A percentile compares a stretch with the other conserved stretches of the same genome.
phyloP scores from a whole-genome alignment of 2,113 vertebrate species.

The Ammodytes dubius region DNA sequence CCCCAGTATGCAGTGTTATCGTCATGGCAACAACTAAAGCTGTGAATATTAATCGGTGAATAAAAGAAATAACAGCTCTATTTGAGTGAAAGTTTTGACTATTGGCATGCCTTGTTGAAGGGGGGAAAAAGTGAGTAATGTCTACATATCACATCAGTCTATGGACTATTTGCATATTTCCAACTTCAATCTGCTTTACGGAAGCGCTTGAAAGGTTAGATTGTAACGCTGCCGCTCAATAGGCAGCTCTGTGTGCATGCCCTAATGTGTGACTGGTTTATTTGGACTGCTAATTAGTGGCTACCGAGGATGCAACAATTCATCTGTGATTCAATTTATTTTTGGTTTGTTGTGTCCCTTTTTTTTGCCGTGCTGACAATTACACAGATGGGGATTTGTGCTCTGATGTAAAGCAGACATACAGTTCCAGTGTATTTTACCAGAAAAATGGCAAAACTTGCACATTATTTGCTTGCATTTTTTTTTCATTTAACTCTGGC shows the following conservation, averaged over 20 bases:
- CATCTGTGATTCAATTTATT: constrained; percentile 10
- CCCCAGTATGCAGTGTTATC: constrained; percentile 36
- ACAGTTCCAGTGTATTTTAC: neutral
- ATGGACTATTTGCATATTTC: constrained; percentile 42
- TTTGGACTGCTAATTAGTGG: constrained; percentile 40
- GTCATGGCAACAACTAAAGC: constrained; percentile 51
- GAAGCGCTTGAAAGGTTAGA: constrained; percentile 51
- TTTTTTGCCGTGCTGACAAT: constrained; percentile 44
- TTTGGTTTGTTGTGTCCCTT: constrained; percentile 36
- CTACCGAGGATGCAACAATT: constrained; percentile 20
- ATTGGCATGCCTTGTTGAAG: constrained; percentile 77
- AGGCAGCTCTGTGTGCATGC: constrained; percentile 57
- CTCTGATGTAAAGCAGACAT: constrained; percentile 23
- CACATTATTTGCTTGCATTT: constrained; percentile 9
- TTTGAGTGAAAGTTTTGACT: constrained; percentile 28
- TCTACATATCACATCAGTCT: constrained; percentile 69
- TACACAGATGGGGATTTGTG: constrained; percentile 17
- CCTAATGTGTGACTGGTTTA: constrained; percentile 43
- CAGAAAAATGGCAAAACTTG: constrained; percentile 25
- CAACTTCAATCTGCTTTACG: neutral
- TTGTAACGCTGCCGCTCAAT: constrained; percentile 27
- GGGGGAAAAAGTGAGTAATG: constrained; percentile 43
- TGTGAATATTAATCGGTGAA: constrained; percentile 42
- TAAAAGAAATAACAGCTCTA: constrained; percentile 34
- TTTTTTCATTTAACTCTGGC: constrained; percentile 23